Evolutionary conservation across 2,797 vertebrate species (phyloP).

Genomic region (Xenops minutus): DNA sequence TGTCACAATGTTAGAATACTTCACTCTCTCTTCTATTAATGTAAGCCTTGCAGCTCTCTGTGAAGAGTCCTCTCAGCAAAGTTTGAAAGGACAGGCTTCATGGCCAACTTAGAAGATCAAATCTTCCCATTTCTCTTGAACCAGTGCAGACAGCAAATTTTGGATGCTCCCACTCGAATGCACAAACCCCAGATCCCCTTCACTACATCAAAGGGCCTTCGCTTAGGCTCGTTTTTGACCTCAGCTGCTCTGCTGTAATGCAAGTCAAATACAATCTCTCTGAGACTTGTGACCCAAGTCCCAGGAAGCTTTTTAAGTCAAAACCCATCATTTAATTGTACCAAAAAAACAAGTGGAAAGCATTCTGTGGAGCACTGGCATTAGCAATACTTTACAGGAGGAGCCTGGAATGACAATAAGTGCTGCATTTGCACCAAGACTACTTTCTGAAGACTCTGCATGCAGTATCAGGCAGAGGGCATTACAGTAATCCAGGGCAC

Average conservation of each 20-base stretch:
- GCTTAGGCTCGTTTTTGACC: neutral
- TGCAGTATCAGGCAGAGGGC: neutral
- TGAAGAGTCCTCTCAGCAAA: neutral
- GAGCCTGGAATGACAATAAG: neutral
- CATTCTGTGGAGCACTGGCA: neutral
- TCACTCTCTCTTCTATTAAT: neutral
- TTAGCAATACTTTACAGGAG: neutral
- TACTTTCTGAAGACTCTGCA: neutral
- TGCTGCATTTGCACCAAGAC: neutral
- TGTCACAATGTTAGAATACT: neutral
- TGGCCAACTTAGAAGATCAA: neutral
- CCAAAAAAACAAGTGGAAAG: conserved; percentile 18
- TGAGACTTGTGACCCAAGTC: neutral
- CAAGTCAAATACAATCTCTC: neutral
- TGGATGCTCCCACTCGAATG: neutral
- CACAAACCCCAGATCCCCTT: neutral
- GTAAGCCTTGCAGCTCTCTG: neutral
- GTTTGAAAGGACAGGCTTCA: neutral
- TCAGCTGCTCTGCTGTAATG: neutral
- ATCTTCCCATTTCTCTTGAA: neutral
- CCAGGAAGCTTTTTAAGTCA: neutral
- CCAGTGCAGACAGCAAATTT: neutral
- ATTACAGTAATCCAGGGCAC: neutral
- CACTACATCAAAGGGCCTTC: conserved; percentile 6
- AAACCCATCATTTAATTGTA: neutral